A percentile compares a stretch with the other conserved stretches of the same genome.
Evolutionary conservation across 2,888 invertebrate genomes (phyloP).

Genomic region (Xestia ashworthii): DNA sequence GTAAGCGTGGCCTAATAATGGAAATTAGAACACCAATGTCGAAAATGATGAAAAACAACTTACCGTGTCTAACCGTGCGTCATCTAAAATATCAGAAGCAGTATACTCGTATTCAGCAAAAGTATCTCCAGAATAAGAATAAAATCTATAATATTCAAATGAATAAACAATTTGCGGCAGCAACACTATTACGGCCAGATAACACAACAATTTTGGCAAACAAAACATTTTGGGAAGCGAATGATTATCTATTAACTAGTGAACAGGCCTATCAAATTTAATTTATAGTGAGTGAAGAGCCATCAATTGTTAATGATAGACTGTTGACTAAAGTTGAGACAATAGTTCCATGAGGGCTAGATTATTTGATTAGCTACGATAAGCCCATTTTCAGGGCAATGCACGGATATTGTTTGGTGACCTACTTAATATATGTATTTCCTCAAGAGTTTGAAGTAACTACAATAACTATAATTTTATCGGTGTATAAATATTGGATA

Average conservation of each 20-base stretch:
- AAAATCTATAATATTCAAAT: conserved; percentile 33
- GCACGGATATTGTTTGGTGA: conserved; percentile 59
- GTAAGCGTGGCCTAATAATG: background rate
- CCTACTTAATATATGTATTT: conserved; percentile 56
- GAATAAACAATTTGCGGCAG: conserved; percentile 42
- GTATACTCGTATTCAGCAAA: conserved; percentile 66
- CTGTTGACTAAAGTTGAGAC: conserved; percentile 68
- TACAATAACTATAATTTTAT: conserved; percentile 41
- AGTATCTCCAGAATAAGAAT: conserved; percentile 47
- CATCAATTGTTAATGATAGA: conserved; percentile 46
- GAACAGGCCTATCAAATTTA: conserved; percentile 37
- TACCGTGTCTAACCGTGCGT: conserved; percentile 84
- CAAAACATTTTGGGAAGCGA: conserved; percentile 42
- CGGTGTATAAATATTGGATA: conserved; percentile 31
- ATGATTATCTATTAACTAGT: conserved; percentile 7
- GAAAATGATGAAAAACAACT: conserved; percentile 63
- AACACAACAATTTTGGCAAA: conserved; percentile 29
- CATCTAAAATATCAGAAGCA: conserved; percentile 77
- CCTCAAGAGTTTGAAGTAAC: conserved; percentile 43
- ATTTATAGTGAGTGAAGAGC: conserved; percentile 53
- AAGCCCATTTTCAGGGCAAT: conserved; percentile 67
- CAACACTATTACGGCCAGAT: conserved; percentile 14
- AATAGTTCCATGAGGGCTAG: conserved; percentile 68
- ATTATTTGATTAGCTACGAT: conserved; percentile 71
- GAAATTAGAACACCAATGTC: background rate